These are phyloP conservation scores for Mustelus asterias DNA, from an alignment of 2,113 vertebrate species.

Conservation along the genomic window DNA sequence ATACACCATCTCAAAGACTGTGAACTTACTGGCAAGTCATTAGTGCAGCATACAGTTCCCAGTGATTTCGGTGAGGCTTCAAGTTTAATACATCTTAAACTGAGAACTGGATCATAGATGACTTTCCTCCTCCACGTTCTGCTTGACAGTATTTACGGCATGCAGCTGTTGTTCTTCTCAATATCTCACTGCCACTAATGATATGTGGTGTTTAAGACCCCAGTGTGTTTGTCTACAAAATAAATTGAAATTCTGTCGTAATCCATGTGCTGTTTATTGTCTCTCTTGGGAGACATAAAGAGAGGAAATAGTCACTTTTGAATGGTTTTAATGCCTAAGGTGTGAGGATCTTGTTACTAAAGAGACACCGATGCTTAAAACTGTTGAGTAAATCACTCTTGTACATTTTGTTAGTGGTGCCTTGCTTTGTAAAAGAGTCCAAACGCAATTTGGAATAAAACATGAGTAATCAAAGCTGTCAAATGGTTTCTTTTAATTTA, in stretches of 20 bases:
- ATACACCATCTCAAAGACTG: neutral
- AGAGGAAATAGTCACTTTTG: neutral
- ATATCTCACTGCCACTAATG: neutral
- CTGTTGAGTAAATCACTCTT: neutral
- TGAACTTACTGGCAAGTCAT: slow-evolving; percentile 19
- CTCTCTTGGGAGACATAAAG: neutral
- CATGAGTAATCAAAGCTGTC: neutral
- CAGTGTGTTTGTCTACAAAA: neutral
- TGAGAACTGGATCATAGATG: neutral
- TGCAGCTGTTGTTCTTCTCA: neutral
- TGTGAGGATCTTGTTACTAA: neutral
- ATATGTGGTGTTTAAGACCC: neutral
- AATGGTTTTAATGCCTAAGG: neutral
- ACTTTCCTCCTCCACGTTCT: neutral
- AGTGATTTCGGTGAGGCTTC: neutral
- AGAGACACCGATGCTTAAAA: neutral
- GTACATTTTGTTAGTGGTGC: neutral
- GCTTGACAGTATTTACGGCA: neutral
- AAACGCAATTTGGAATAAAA: neutral
- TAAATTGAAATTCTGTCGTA: neutral
- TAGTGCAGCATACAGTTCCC: neutral
- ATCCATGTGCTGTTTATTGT: neutral
- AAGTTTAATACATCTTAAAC: neutral
- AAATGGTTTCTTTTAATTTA: neutral
- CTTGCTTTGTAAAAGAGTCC: too few species aligned